These are phyloP conservation scores for Semotilus atromaculatus DNA, from an alignment of 2,797 vertebrate genomes.

Conservation along the genomic window DNA sequence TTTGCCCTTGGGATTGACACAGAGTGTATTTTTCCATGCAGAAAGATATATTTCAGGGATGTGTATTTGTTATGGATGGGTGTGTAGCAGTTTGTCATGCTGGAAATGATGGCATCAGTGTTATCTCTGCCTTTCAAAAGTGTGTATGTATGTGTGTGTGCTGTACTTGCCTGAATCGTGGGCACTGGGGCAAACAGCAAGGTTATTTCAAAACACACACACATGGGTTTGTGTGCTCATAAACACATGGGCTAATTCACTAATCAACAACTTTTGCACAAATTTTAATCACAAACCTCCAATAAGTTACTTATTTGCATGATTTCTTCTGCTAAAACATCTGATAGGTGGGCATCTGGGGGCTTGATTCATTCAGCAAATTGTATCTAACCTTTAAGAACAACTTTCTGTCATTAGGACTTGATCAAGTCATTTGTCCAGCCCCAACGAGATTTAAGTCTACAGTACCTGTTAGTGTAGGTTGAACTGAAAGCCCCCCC, in stretches of 20 bases:
- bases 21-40: slow-evolving; percentile 41
- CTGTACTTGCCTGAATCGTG: slow-evolving; percentile 66
- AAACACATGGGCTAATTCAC: slow-evolving; percentile 11
- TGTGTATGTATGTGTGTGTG: neutral
- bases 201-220: slow-evolving; percentile 64
- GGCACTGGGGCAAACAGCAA: slow-evolving; percentile 71
- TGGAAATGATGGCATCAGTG: slow-evolving; percentile 41
- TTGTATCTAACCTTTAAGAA: neutral
- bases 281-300: neutral
- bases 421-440: slow-evolving; percentile 13
- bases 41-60: slow-evolving; percentile 42
- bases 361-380: neutral
- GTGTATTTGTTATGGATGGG: slow-evolving; percentile 35
- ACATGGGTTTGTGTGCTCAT: neutral
- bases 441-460: slow-evolving; percentile 27
- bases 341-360: neutral
- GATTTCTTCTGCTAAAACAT: neutral
- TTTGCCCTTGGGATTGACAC: slow-evolving; percentile 53
- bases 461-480: slow-evolving; percentile 37
- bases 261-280: neutral
- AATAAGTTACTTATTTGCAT: neutral
- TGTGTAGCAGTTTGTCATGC: slow-evolving; percentile 55
- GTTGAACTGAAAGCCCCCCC: slow-evolving; percentile 30
- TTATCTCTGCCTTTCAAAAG: slow-evolving; percentile 45
- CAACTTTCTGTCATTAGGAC: slow-evolving; percentile 21